These are phyloP conservation scores for Bellardia pandia DNA, from an alignment of 2,888 invertebrate genomes.

Conservation along the genomic window DNA sequence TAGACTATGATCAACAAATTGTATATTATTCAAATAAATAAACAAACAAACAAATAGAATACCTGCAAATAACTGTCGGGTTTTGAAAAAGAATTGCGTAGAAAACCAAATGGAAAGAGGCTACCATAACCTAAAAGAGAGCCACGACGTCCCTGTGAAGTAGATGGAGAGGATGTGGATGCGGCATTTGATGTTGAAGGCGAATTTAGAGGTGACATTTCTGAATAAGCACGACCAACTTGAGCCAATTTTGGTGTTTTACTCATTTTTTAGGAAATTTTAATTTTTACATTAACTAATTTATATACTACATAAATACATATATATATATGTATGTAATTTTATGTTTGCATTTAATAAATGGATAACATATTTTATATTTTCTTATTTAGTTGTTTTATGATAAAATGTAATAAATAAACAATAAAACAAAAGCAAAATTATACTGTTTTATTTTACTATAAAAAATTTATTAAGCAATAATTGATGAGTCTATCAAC, in stretches of 20 bases:
- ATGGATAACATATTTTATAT: no score
- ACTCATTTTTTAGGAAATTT: conserved; percentile 76
- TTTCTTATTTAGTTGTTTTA: no score
- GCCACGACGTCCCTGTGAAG: conserved; percentile 75
- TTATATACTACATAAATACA: not conserved
- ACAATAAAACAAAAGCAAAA: no score
- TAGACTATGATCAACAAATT: not conserved
- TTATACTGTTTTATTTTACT: no score
- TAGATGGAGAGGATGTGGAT: conserved; percentile 63
- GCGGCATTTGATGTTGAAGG: conserved; percentile 60
- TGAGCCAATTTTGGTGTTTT: conserved; percentile 77
- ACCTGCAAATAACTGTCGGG: conserved; percentile 81
- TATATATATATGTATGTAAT: no score
- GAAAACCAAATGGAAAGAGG: conserved; percentile 82
- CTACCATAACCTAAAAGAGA: conserved; percentile 80
- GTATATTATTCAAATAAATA: not conserved
- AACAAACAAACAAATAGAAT: conserved; percentile 30
- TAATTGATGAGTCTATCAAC: no score
- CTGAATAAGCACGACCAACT: conserved; percentile 82
- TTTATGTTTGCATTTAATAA: no score
- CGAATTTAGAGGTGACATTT: conserved; percentile 84
- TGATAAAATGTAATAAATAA: no score
- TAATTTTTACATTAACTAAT: not conserved
- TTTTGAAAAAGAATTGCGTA: conserved; percentile 80
- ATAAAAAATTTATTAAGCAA: no score